These are phyloP conservation scores for Lophius piscatorius DNA, from an alignment of 2,113 vertebrate species.

Conservation along the genomic window DNA sequence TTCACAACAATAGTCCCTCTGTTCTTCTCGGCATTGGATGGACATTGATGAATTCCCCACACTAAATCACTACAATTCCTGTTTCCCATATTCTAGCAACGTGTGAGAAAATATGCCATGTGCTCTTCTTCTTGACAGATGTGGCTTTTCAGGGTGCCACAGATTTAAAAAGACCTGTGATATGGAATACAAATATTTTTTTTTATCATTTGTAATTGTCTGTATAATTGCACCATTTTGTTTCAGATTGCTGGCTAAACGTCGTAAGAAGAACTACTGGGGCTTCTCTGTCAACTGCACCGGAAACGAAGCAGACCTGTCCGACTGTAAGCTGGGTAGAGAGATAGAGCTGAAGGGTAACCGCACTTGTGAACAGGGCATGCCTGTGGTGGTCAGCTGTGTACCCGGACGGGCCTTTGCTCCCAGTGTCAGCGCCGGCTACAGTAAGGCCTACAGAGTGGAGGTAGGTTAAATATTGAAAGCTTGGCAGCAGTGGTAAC, in stretches of 20 bases:
- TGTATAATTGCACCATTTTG: neutral
- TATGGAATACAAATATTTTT: neutral
- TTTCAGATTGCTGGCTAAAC: slow-evolving; percentile 84
- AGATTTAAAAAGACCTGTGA: no score
- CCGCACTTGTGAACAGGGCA: slow-evolving; percentile 81
- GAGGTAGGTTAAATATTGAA: slow-evolving; percentile 80
- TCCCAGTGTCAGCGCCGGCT: slow-evolving; percentile 82
- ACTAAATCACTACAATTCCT: no score
- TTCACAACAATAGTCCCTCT: no score
- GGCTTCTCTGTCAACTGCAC: slow-evolving; percentile 89
- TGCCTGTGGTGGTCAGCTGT: slow-evolving; percentile 92
- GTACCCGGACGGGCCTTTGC: slow-evolving; percentile 89
- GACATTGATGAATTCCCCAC: no score
- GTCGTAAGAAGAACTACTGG: slow-evolving; percentile 91
- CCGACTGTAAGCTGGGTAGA: slow-evolving; percentile 86
- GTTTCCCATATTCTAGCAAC: no score
- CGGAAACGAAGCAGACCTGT: slow-evolving; percentile 88
- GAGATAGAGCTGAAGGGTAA: slow-evolving; percentile 73
- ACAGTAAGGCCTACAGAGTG: slow-evolving; percentile 91
- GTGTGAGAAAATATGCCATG: no score
- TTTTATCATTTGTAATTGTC: neutral
- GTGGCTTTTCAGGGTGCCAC: no score
- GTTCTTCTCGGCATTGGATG: no score
- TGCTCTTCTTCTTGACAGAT: no score
- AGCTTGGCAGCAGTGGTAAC: no score